Conservation (phyloP, 2,888 invertebrate genomes). For the Tachina fera region DNA sequence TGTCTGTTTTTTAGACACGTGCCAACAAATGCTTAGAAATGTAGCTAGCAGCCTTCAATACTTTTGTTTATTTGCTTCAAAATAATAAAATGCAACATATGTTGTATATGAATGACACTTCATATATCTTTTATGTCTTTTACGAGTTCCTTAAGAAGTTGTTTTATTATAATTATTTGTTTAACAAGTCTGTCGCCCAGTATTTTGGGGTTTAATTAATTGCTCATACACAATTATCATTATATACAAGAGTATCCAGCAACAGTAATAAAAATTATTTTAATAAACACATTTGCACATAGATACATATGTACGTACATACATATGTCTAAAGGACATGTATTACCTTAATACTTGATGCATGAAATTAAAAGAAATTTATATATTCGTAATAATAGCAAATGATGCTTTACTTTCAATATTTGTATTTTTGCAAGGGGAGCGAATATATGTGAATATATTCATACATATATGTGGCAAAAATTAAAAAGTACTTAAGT, state of each 20-base stretch:
- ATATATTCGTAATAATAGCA: too few relatives aligned
- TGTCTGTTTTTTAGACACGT: slow-evolving; percentile 30
- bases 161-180: slow-evolving; percentile 10
- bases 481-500: too few relatives aligned
- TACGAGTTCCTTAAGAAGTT: neutral
- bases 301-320: neutral
- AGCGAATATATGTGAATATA: too few relatives aligned
- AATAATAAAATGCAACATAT: neutral
- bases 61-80: neutral
- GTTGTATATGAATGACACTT: neutral
- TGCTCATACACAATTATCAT: slow-evolving; percentile 21
- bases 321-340: too few relatives aligned
- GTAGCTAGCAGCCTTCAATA: neutral
- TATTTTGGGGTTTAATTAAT: slow-evolving; percentile 44
- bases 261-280: neutral
- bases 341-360: too few relatives aligned
- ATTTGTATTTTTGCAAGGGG: too few relatives aligned
- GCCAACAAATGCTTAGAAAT: slow-evolving; percentile 24
- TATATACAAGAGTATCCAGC: slow-evolving; percentile 1
- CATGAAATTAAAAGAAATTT: too few relatives aligned
- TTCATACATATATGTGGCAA: too few relatives aligned
- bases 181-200: neutral
- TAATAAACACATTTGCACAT: too few relatives aligned
- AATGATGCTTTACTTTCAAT: too few relatives aligned
- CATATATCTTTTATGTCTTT: neutral